Base-by-base conservation (phyloP, 2,888 invertebrate species). In the Leucania comma region DNA sequence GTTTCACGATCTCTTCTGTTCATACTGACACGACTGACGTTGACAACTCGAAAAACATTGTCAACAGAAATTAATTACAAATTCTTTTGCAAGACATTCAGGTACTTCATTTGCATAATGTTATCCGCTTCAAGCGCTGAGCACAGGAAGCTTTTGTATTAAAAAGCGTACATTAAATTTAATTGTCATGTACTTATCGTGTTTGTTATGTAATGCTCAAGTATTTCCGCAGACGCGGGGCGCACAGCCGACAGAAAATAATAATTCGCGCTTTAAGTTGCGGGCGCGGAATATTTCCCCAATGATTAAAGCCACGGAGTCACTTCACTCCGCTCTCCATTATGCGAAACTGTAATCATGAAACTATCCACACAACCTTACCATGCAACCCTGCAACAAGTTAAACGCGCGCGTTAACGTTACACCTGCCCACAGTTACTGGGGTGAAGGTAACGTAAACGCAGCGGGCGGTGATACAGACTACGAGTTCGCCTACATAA, bases 281-380 rank as follows among this genome's bases (percentile, higher is more conserved):
- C 77, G 83, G 82, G 76, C 80, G 87, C 87, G 80, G 89, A 88
- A 92, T 90, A 94, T 94, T 93, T 93, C 95, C 94, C 95, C 94
- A 94, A 94, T 95, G 94, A 95, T 93, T 93, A 93, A 93, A 94
- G 92, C 90, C 86, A 75, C 83, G 82, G 78, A 86, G 87, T 87
- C 88, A 88, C 90, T 89, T 86, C 90, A 83, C 90, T 86, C 88
- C 84, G 82, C 92, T 89, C 94, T 93, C 92, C 94, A 95, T 94
- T 94, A 94, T 92, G 81, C 93, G 91, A 86, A 87, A 91, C 93
- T 90, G 94, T 93, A 94, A 94, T 94, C 94, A 93, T 83, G 90
- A 89, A 92, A 93, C 94, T 93, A 93, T 92, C 91, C 91, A 76
- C 84, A 78, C 75, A 56, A 75, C 80, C 76, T 60, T 62, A 73